These are phyloP conservation scores for Drosophila rufa DNA, from an alignment of 1,140 invertebrate genomes.

Conservation along the genomic window DNA sequence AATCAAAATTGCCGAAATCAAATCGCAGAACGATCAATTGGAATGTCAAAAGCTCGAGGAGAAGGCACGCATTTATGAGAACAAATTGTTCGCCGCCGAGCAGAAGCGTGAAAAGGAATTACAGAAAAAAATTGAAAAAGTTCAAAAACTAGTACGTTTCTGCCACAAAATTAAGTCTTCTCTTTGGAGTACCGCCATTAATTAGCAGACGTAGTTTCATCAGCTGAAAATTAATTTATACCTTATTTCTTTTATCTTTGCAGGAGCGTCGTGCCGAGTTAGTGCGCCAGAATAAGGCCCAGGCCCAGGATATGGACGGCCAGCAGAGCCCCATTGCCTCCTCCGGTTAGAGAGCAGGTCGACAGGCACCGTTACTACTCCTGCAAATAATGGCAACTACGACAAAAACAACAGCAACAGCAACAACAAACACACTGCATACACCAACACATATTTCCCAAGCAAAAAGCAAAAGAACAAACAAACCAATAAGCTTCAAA, in stretches of 20 bases:
- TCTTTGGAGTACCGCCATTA: slow-evolving; percentile 39
- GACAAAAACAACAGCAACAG: slow-evolving; percentile 20
- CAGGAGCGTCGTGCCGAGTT: slow-evolving; percentile 94
- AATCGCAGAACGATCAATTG: slow-evolving; percentile 87
- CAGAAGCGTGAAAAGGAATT: slow-evolving; percentile 92
- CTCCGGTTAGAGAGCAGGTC: slow-evolving; percentile 64
- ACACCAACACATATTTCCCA: slow-evolving; percentile 50
- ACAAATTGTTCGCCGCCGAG: slow-evolving; percentile 90
- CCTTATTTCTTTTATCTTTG: slow-evolving; percentile 56
- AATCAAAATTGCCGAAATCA: slow-evolving; percentile 89
- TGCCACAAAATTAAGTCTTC: slow-evolving; percentile 15
- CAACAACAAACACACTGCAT: slow-evolving; percentile 41
- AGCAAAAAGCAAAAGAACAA: slow-evolving; percentile 37
- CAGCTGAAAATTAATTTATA: background rate
- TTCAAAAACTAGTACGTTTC: slow-evolving; percentile 91
- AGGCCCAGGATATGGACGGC: slow-evolving; percentile 69
- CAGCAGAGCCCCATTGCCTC: slow-evolving; percentile 76
- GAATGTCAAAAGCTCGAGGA: slow-evolving; percentile 88
- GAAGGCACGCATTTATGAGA: slow-evolving; percentile 89
- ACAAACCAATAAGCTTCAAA: slow-evolving; percentile 59
- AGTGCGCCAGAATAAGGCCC: slow-evolving; percentile 93
- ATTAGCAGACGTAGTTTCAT: slow-evolving; percentile 1
- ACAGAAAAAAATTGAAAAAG: slow-evolving; percentile 91
- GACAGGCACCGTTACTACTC: slow-evolving; percentile 14
- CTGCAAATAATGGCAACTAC: slow-evolving; percentile 17